Evolutionary conservation across 2,113 vertebrate genomes (phyloP), one percentile per base, ranked within the genome.

Genomic region (Stomatorhinus ivindoensis): DNA sequence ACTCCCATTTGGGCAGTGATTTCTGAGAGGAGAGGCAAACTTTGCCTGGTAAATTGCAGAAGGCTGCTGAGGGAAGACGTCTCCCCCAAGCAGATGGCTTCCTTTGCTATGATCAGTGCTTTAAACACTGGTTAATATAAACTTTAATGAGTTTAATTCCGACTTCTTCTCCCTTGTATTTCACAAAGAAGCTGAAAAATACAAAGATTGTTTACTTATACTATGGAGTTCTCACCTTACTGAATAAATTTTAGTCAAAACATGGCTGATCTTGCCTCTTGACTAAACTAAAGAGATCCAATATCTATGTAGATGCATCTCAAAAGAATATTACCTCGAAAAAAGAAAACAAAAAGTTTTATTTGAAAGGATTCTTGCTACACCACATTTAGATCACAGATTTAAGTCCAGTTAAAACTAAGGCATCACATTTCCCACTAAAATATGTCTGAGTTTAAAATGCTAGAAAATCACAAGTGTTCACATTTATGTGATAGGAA

Each of bases 141-240:
- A 95, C 94, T 96, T 95, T 94, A 95, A 95, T 95, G 93, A 95
- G 93, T 95, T 95, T 92, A 95, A 93, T 94, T 91, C 91, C 92
- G 95, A 94, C 93, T 95, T 95, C 94, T 51, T 47, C 73, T 87
- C 53, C 13, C 27, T 21, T 24, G 39, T 17, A 73, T 87, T 88
- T 65, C 50, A 87, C 65, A 47, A 58, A 47, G 39, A 83, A 83
- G 19, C 39, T 83, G 15, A 46, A 47, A 47, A 47, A n/a, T 27
- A 24, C 19, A 84, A n/a, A 46, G 82, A 15, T 42, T 42, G 39
- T 80, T 39, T 42, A 17, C 17, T 39, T 42, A 8, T 39, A 6
- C 39, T 80, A 4, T 42, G 73, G 42, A 42, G 73, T 80, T 80
- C 73, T 17, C 13, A 80, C 73, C 73, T 80, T 17, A 19, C 0